These are phyloP conservation scores for Panzeria rudis DNA, from an alignment of 2,888 invertebrate genomes.

Conservation along the genomic window DNA sequence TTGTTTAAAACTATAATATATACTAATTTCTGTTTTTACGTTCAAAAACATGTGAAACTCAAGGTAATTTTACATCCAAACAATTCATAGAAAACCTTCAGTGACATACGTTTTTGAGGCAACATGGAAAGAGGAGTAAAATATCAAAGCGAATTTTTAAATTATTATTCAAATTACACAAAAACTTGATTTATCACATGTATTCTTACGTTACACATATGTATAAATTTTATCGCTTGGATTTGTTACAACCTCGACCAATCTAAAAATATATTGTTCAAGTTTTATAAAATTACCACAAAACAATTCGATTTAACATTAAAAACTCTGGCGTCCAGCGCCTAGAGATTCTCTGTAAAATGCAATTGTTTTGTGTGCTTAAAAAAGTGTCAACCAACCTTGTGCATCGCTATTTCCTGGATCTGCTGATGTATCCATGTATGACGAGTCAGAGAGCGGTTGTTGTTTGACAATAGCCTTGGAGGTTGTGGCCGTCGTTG, in stretches of 20 bases:
- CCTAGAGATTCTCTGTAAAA: constrained; percentile 55
- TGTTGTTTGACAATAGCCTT: constrained; percentile 81
- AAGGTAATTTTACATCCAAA: constrained; percentile 33
- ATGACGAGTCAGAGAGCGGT: constrained; percentile 81
- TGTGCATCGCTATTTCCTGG: constrained; percentile 83
- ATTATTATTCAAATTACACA: background rate
- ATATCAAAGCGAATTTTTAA: constrained; percentile 52
- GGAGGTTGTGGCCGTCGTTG: constrained; percentile 80
- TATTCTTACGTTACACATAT: background rate
- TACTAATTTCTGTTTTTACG: constrained; percentile 47
- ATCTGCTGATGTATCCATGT: constrained; percentile 82
- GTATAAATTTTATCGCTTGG: constrained; percentile 45
- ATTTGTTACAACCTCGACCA: constrained; percentile 53
- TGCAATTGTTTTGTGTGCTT: constrained; percentile 38
- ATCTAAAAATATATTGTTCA: constrained; percentile 14
- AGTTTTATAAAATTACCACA: constrained; percentile 39
- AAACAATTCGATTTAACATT: constrained; percentile 41
- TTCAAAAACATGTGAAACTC: constrained; percentile 27
- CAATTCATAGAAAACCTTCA: constrained; percentile 16
- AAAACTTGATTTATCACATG: background rate
- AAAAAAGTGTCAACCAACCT: constrained; percentile 81
- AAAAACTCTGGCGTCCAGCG: constrained; percentile 67
- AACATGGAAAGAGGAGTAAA: constrained; percentile 40
- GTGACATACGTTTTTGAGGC: constrained; percentile 32
- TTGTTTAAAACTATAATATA: constrained; percentile 17